These are phyloP conservation scores for Aspidoscelis tigris DNA, from an alignment of 2,113 vertebrate species.

Conservation along the genomic window DNA sequence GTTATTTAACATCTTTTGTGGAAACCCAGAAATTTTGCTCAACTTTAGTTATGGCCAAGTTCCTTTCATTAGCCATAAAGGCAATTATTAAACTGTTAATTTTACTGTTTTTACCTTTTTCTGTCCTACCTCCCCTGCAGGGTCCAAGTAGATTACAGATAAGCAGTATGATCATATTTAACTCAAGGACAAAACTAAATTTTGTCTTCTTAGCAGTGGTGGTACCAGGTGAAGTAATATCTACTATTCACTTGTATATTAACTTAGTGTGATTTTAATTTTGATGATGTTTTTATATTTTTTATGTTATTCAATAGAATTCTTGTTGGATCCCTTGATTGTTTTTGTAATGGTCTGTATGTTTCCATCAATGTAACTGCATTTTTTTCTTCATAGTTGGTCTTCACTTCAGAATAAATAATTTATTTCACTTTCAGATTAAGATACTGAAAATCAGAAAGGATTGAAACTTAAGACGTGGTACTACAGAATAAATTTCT, in stretches of 20 bases:
- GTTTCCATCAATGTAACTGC: neutral
- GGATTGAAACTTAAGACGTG: slow-evolving; percentile 79
- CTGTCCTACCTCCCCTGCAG: too few species aligned
- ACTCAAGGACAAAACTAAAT: slow-evolving; percentile 58
- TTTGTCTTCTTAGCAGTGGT: neutral
- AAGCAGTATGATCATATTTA: slow-evolving; percentile 32
- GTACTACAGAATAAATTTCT: slow-evolving; percentile 82
- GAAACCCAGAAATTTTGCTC: too few species aligned
- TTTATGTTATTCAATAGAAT: neutral
- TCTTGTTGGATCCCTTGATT: neutral
- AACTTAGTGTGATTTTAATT: neutral
- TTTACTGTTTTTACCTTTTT: too few species aligned
- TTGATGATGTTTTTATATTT: neutral
- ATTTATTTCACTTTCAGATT: slow-evolving; percentile 84
- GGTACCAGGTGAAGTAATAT: neutral
- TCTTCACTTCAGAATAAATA: neutral
- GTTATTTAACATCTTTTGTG: too few species aligned
- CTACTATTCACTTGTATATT: neutral
- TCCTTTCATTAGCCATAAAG: too few species aligned
- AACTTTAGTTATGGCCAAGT: too few species aligned
- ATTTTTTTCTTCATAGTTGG: too few species aligned
- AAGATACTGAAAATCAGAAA: slow-evolving; percentile 86
- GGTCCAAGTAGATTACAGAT: too few species aligned
- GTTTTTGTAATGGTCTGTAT: neutral
- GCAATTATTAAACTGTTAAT: too few species aligned